Evolutionary conservation across 2,797 vertebrate genomes (phyloP).

Genomic region (Tapera naevia): DNA sequence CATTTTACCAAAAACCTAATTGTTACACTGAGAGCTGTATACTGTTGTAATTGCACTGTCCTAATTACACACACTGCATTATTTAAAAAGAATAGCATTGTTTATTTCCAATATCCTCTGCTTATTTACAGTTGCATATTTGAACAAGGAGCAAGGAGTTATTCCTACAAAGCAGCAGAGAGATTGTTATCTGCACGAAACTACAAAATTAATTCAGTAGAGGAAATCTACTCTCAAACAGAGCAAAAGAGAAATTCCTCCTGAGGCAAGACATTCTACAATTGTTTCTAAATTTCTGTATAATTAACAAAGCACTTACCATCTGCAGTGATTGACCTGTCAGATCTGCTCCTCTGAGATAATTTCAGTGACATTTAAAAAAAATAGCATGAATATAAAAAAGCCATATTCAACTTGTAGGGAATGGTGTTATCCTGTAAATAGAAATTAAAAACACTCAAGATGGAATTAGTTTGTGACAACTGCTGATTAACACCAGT

Average conservation of each 20-base stretch:
- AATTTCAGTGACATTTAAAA: slow-evolving; percentile 77
- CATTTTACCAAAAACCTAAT: slow-evolving; percentile 79
- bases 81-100: slow-evolving; percentile 77
- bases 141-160: slow-evolving; percentile 76
- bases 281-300: slow-evolving; percentile 80
- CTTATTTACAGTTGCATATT: slow-evolving; percentile 82
- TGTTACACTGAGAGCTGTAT: slow-evolving; percentile 78
- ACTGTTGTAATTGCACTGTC: slow-evolving; percentile 75
- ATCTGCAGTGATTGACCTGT: slow-evolving; percentile 80
- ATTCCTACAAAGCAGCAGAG: slow-evolving; percentile 69
- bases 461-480: slow-evolving; percentile 54
- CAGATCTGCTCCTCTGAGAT: slow-evolving; percentile 79
- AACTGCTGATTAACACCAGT: slow-evolving; percentile 50
- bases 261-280: slow-evolving; percentile 78
- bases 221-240: slow-evolving; percentile 71
- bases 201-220: slow-evolving; percentile 74
- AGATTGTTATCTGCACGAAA: slow-evolving; percentile 80
- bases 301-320: slow-evolving; percentile 83
- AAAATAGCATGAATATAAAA: slow-evolving; percentile 69
- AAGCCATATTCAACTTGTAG: slow-evolving; percentile 72
- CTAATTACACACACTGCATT: slow-evolving; percentile 78
- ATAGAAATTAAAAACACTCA: slow-evolving; percentile 67
- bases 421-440: slow-evolving; percentile 64
- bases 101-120: slow-evolving; percentile 78
- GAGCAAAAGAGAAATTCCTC: slow-evolving; percentile 76